Conservation (phyloP, 2,113 vertebrate genomes). For the Neolamprologus longior region DNA sequence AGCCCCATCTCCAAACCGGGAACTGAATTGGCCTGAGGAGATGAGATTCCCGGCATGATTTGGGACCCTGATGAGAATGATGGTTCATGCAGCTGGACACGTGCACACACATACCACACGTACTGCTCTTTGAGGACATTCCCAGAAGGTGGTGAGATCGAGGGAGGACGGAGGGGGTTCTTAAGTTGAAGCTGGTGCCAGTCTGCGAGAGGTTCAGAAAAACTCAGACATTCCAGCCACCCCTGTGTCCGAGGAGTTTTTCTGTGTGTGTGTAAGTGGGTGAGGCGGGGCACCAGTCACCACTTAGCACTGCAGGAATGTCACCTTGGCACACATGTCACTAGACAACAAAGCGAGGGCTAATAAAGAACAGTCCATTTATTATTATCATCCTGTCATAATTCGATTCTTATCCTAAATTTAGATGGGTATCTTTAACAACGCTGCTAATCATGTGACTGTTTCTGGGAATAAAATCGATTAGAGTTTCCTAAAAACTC, state of each 20-base stretch:
- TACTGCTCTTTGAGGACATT: conserved; percentile 14
- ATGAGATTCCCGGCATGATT: conserved; percentile 4
- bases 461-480: background rate
- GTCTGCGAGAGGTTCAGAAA: conserved; percentile 51
- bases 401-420: background rate
- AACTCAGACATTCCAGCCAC: conserved; percentile 52
- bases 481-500: background rate
- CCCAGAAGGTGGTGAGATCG: conserved; percentile 12
- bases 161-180: background rate
- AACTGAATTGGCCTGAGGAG: background rate
- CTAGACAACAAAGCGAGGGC: background rate
- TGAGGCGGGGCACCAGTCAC: conserved; percentile 7
- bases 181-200: conserved; percentile 53
- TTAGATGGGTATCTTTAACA: background rate
- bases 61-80: background rate
- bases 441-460: background rate
- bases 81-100: conserved; percentile 2
- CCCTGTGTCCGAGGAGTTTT: background rate
- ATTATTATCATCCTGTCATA: background rate
- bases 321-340: conserved; percentile 43
- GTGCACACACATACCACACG: background rate
- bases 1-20: background rate
- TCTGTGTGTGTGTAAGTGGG: background rate
- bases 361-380: background rate
- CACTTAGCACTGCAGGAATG: conserved; percentile 50